Conservation (phyloP, 2,797 vertebrate genomes). For the Myripristis jacobus region DNA sequence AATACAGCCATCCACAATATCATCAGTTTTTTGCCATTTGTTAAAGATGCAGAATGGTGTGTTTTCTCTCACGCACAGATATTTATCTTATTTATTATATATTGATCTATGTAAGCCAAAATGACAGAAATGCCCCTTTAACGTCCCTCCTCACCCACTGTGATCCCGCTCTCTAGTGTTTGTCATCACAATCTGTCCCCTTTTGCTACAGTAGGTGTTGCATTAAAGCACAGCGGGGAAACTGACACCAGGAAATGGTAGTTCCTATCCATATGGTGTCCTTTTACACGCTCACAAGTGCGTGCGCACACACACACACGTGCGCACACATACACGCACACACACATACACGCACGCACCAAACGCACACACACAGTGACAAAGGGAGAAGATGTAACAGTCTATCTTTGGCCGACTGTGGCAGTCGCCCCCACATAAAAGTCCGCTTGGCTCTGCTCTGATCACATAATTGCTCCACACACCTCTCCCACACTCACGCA, state of each 20-base stretch:
- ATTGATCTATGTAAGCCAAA: conserved; percentile 13
- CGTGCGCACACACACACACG: conserved; percentile 16
- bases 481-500: conserved; percentile 62
- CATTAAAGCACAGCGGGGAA: conserved; percentile 66
- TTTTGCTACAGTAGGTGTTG: conserved; percentile 48
- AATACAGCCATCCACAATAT: too few species aligned
- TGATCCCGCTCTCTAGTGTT: conserved; percentile 8
- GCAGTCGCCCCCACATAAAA: conserved; percentile 76
- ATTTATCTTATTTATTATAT: conserved; percentile 1
- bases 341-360: not conserved
- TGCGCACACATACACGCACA: conserved; percentile 17
- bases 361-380: conserved; percentile 6
- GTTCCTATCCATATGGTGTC: conserved; percentile 74
- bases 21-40: too few species aligned
- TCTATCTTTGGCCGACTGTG: conserved; percentile 66
- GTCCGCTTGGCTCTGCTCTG: conserved; percentile 77
- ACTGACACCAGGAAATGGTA: conserved; percentile 59
- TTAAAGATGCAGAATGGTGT: not conserved
- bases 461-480: conserved; percentile 77
- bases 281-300: conserved; percentile 37
- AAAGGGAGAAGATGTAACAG: conserved; percentile 62
- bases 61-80: not conserved
- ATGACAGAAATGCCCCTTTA: not conserved
- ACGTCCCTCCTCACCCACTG: not conserved
- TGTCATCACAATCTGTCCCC: conserved; percentile 43